These are phyloP conservation scores for Sterna hirundo DNA, from an alignment of 2,113 vertebrate genomes.

Conservation along the genomic window DNA sequence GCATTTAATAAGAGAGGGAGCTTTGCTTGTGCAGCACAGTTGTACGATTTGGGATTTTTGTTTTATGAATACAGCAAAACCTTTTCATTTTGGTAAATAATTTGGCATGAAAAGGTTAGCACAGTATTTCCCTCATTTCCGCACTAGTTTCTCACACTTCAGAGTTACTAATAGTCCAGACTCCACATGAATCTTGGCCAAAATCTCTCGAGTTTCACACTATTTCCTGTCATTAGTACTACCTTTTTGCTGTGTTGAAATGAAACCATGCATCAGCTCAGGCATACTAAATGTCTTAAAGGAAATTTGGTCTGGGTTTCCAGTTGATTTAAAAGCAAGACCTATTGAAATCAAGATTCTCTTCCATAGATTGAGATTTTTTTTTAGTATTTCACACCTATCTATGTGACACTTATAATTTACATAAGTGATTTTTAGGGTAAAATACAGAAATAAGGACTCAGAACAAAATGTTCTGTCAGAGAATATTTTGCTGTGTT, in stretches of 20 bases:
- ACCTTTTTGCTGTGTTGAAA: background rate
- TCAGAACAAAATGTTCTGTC: background rate
- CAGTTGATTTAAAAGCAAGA: background rate
- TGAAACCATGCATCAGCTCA: background rate
- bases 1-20: background rate
- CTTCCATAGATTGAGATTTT: background rate
- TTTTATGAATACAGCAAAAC: background rate
- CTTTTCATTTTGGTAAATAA: background rate
- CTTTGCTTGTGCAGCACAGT: background rate
- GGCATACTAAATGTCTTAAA: background rate
- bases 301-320: background rate
- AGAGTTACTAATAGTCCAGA: background rate
- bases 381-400: background rate
- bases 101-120: background rate
- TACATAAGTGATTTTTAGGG: background rate
- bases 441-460: background rate
- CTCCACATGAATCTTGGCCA: background rate
- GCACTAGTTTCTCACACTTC: background rate
- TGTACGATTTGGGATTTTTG: background rate
- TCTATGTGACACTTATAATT: background rate
- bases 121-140: background rate
- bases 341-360: background rate
- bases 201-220: background rate
- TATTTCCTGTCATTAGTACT: background rate
- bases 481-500: background rate